Evolutionary conservation across 2,797 vertebrate species (phyloP).

Genomic region (Heteromormyrus szaboi): DNA sequence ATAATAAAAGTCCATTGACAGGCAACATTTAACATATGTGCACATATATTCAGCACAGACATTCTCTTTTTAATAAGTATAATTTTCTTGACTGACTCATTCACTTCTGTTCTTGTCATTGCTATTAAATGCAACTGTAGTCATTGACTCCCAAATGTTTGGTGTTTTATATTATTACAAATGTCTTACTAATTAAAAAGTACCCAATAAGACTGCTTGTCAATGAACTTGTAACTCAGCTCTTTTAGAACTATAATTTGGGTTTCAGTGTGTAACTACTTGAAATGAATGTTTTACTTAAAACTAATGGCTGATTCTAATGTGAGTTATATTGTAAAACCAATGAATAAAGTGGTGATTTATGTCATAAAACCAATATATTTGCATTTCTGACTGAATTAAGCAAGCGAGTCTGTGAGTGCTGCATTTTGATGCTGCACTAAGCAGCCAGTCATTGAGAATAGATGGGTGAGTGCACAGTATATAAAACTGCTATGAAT

Average conservation of each 20-base stretch:
- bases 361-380: not conserved
- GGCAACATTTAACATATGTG: not conserved
- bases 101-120: not conserved
- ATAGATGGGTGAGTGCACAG: not conserved
- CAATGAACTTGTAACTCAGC: not conserved
- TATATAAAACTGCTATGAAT: not conserved
- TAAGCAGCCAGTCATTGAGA: not conserved
- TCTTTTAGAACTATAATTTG: not conserved
- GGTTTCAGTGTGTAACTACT: not conserved
- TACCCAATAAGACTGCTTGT: not conserved
- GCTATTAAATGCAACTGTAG: not conserved
- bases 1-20: not conserved
- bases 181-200: not conserved
- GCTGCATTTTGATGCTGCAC: not conserved
- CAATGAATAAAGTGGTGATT: not conserved
- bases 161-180: not conserved
- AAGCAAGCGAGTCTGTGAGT: not conserved
- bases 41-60: not conserved
- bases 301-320: not conserved
- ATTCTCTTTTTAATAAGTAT: not conserved
- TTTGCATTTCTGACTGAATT: not conserved
- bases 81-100: not conserved
- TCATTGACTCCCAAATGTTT: not conserved
- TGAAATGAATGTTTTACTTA: not conserved
- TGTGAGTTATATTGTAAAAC: not conserved